Conservation (phyloP, 2,113 vertebrate genomes). For the Nesoenas mayeri region DNA sequence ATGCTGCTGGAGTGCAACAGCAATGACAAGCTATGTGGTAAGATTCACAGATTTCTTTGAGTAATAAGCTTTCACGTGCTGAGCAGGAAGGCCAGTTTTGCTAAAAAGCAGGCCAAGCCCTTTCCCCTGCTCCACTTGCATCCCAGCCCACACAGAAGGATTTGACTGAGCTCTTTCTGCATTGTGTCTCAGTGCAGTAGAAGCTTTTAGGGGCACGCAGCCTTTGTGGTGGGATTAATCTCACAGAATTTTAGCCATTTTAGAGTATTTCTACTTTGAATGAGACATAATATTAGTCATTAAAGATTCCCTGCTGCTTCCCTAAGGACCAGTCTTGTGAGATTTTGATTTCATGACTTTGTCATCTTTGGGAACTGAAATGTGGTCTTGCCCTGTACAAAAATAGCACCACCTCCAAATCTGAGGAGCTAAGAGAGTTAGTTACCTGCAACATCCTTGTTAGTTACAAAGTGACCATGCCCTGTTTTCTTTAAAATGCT, state of each 20-base stretch:
- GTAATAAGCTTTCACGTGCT: not conserved
- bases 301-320: not conserved
- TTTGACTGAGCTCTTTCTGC: not conserved
- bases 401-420: not conserved
- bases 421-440: not conserved
- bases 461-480: not conserved
- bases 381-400: not conserved
- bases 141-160: not conserved
- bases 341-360: not conserved
- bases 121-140: not conserved
- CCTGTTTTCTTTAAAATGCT: not conserved
- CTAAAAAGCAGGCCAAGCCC: not conserved
- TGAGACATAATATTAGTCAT: not conserved
- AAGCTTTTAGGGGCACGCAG: not conserved
- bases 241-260: not conserved
- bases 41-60: slow-evolving; percentile 12
- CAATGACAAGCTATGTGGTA: slow-evolving; percentile 75
- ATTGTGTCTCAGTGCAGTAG: not conserved
- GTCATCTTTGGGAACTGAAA: not conserved
- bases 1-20: slow-evolving; percentile 70
- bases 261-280: not conserved
- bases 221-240: not conserved
- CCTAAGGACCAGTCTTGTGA: not conserved
- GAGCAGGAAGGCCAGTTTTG: not conserved
- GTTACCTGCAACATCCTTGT: not conserved